These are phyloP conservation scores for Isaurus tuberculatus DNA, from an alignment of 92 coral and sea anemone genomes.

Conservation along the genomic window DNA sequence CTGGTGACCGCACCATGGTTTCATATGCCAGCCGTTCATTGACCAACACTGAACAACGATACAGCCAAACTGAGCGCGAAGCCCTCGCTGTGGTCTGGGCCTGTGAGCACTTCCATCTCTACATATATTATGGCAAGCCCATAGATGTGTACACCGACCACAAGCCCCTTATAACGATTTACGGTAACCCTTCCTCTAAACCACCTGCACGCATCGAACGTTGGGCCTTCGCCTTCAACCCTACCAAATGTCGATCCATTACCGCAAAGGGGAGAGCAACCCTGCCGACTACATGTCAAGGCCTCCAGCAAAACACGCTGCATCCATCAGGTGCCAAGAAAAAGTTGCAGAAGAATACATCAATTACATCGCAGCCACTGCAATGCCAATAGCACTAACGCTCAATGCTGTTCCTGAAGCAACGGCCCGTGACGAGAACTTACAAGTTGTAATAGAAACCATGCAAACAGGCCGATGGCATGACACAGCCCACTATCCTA, in stretches of 20 bases:
- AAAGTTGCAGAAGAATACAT: constrained; percentile 30
- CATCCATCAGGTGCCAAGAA: constrained; percentile 11
- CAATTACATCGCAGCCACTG: neutral
- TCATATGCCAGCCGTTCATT: constrained; percentile 66
- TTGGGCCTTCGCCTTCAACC: constrained; percentile 34
- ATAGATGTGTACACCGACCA: constrained; percentile 10
- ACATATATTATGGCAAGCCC: constrained; percentile 31
- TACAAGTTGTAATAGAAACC: constrained; percentile 14
- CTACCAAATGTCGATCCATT: constrained; percentile 6
- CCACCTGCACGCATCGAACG: constrained; percentile 31
- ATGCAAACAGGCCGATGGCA: constrained; percentile 12
- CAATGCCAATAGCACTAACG: neutral
- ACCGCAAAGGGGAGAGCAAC: constrained; percentile 11
- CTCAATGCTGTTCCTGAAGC: neutral
- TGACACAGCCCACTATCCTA: neutral
- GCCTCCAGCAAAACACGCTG: neutral
- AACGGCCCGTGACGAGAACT: neutral
- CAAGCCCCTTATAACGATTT: neutral
- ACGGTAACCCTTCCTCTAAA: neutral
- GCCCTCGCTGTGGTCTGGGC: constrained; percentile 61
- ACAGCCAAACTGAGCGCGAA: constrained; percentile 55
- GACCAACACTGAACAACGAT: constrained; percentile 43
- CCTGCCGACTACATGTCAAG: constrained; percentile 30
- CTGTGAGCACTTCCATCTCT: constrained; percentile 47
- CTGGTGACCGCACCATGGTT: constrained; percentile 36